Percentiles rank a stretch among this genome's conserved stretches.
These are phyloP conservation scores for Neogale vison DNA, from an alignment of 2,113 vertebrate genomes.

Conservation along the genomic window DNA sequence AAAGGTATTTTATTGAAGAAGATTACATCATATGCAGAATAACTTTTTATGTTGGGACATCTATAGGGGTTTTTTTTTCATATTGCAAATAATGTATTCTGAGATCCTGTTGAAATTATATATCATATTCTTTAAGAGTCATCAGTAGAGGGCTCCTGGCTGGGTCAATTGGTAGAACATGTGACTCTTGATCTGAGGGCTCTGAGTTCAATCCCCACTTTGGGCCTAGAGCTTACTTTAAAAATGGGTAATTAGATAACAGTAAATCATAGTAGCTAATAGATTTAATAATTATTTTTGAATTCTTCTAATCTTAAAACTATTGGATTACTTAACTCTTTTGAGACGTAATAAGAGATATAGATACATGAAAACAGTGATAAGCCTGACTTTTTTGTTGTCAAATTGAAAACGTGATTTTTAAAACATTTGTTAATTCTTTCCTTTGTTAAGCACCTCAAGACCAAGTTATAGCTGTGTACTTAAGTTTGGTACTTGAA, in stretches of 20 bases:
- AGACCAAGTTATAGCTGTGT: not conserved
- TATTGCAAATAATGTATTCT: not conserved
- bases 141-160: not conserved
- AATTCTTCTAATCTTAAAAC: not conserved
- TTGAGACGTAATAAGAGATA: not conserved
- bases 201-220: not conserved
- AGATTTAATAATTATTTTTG: not conserved
- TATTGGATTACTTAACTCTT: slow-evolving; percentile 22
- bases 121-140: not conserved
- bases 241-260: not conserved
- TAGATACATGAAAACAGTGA: not conserved
- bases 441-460: not conserved
- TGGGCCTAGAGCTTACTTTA: not conserved
- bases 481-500: not conserved
- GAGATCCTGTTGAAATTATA: not conserved
- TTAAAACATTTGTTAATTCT: not conserved
- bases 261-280: not conserved
- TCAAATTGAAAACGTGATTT: not conserved
- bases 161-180: not conserved
- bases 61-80: not conserved
- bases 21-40: not conserved
- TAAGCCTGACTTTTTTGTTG: not conserved
- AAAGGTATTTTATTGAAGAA: slow-evolving; percentile 19
- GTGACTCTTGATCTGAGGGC: not conserved
- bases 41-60: not conserved